phyloP scores from a whole-genome alignment of 1,140 invertebrate species.

The Amyelois transitella region DNA sequence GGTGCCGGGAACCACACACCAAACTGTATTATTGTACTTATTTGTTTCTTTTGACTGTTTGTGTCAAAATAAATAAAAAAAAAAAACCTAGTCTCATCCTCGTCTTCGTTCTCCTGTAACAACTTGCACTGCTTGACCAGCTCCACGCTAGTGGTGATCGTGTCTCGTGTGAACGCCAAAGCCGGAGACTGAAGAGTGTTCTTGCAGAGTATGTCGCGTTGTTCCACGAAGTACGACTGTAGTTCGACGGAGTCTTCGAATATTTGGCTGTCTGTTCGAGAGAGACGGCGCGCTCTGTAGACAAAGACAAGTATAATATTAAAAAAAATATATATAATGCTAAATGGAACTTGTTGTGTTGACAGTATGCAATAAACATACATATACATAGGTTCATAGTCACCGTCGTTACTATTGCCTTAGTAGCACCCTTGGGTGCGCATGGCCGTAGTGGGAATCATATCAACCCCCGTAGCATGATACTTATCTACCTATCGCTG shows the following conservation, averaged over 20 bases:
- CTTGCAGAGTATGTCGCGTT: conserved; percentile 83
- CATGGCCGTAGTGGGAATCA: too few relatives aligned
- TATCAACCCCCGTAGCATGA: too few relatives aligned
- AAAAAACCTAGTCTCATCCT: conserved; percentile 76
- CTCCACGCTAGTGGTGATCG: conserved; percentile 84
- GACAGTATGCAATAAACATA: too few relatives aligned
- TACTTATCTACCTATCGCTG: too few relatives aligned
- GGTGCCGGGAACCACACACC: too few relatives aligned
- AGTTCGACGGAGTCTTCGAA: conserved; percentile 97
- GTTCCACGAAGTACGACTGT: conserved; percentile 92
- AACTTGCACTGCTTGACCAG: conserved; percentile 85
- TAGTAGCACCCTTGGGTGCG: too few relatives aligned
- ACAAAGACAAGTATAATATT: not conserved
- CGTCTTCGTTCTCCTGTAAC: conserved; percentile 83
- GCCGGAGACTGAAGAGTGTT: conserved; percentile 92
- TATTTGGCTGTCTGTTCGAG: conserved; percentile 93
- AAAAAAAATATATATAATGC: not conserved
- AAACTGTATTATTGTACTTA: too few relatives aligned
- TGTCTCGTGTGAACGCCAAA: conserved; percentile 84
- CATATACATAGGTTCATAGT: too few relatives aligned
- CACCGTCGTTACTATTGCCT: too few relatives aligned
- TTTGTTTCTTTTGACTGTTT: too few relatives aligned
- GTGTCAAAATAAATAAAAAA: too few relatives aligned
- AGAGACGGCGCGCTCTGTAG: conserved; percentile 84
- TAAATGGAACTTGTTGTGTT: not conserved